These are phyloP conservation scores for Patagioenas fasciata DNA, from an alignment of 2,113 vertebrate species.

Conservation along the genomic window DNA sequence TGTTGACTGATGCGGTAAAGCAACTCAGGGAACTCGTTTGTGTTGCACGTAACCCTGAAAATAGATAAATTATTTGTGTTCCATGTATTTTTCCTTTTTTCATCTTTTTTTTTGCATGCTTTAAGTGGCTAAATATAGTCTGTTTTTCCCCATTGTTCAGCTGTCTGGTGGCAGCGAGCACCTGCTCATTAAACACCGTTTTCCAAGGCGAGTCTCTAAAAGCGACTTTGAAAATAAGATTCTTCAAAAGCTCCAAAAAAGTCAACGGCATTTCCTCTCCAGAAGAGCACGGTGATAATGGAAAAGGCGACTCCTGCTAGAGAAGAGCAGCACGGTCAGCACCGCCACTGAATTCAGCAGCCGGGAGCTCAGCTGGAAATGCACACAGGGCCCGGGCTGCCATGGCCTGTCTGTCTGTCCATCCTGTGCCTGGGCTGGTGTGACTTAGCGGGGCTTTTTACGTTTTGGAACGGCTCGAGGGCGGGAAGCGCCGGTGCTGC, in stretches of 20 bases:
- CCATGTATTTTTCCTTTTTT: background rate
- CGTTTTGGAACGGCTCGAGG: background rate
- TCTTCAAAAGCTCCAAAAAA: background rate
- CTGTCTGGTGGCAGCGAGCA: background rate
- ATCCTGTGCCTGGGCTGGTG: background rate
- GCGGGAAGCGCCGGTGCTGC: accelerated
- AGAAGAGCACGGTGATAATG: background rate
- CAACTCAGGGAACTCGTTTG: background rate
- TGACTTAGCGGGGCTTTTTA: background rate
- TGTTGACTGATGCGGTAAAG: background rate
- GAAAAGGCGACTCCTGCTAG: background rate
- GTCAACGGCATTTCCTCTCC: background rate
- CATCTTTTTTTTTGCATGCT: background rate
- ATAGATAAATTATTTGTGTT: background rate
- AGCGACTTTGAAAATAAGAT: background rate
- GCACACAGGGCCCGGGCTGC: accelerated
- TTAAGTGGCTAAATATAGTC: background rate
- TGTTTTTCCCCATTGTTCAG: background rate
- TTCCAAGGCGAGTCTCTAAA: background rate
- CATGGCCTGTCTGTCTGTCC: background rate
- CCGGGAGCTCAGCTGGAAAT: background rate
- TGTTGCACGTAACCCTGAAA: background rate
- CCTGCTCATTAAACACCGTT: background rate
- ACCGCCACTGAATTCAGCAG: background rate
- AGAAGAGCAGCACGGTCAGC: background rate